Percentiles rank a stretch among this genome's conserved stretches.
phyloP scores from a whole-genome alignment of 2,888 invertebrate species.

The Meganola albula region DNA sequence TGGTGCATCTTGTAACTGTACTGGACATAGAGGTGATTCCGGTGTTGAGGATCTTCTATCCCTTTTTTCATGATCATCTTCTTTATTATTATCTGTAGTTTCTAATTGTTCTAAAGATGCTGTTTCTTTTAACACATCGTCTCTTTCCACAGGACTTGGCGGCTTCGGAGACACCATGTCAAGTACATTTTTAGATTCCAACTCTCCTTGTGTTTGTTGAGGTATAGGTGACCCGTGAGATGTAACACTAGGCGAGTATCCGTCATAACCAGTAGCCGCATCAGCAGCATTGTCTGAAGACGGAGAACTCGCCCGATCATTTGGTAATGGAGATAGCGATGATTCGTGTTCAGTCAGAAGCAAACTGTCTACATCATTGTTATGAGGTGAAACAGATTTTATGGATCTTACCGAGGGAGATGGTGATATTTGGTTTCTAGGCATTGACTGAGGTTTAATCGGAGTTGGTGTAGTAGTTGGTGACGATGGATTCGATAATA shows the following conservation, averaged over 20 bases:
- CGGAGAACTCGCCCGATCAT: constrained; percentile 26
- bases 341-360: constrained; percentile 28
- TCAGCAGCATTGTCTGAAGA: constrained; percentile 32
- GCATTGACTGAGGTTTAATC: constrained; percentile 35
- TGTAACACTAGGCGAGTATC: constrained; percentile 26
- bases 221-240: constrained; percentile 38
- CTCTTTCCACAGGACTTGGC: constrained; percentile 41
- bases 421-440: constrained; percentile 52
- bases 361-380: constrained; percentile 36
- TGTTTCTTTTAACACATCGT: constrained; percentile 37
- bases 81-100: constrained; percentile 49
- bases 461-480: constrained; percentile 29
- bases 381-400: constrained; percentile 38
- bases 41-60: constrained; percentile 65
- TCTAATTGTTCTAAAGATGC: constrained; percentile 51
- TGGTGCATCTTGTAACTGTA: constrained; percentile 40
- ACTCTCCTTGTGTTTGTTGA: constrained; percentile 36
- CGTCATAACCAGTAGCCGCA: constrained; percentile 23
- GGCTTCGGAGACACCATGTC: constrained; percentile 34
- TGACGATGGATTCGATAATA: constrained; percentile 38
- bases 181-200: constrained; percentile 30
- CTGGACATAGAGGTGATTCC: constrained; percentile 46
- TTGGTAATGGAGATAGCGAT: constrained; percentile 38
- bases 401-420: constrained; percentile 50
- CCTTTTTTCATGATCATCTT: constrained; percentile 58